Evolutionary conservation across 1,140 invertebrate species (phyloP), one percentile per base, ranked within the genome.

Genomic region (Aradophagus sp.): DNA sequence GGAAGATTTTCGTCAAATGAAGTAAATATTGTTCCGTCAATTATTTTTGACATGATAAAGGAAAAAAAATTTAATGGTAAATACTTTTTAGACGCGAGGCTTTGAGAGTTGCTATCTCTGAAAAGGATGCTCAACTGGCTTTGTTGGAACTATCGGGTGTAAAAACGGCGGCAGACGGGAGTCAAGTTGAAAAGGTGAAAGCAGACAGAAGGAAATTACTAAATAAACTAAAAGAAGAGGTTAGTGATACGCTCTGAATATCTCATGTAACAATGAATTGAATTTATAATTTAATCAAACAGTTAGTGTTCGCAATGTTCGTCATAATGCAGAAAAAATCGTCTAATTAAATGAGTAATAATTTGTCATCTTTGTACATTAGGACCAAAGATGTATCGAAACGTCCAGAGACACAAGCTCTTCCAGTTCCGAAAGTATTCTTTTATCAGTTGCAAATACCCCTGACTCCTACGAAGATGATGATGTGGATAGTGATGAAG

Each of bases 111-210:
- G 90, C 92, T 1, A 91, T 96, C 31, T 93, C 91, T 77, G 94
- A 96, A 76, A 95, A 95, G 79, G 94, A 96, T 82, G 90, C 93
- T 11, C 92, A 94, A 79, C 88, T 96, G 67, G 94, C 93, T 0
- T 83, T 95, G 53, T 78, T 96, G 34, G 93, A 96, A 84, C 89
- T 95, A 80, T 91, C 91, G 20, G 90, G 91, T 14, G 89, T 91
- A 45, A 89, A 91, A 80, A 89, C 88, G 31, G 87, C 88, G 34
- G 84, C 80, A 55, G 89, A 91, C 67, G 88, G 89, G 3, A 87
- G 89, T 61, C 87, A 90, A 79, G 89, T 87, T 16, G 90, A 93
- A 35, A 85, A 85, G 65, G 80, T 93, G 23, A 89, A 87, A 74
- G 80, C 79, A 10, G 91, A 93, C 45, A 88, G 88, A 68, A 86